These are phyloP conservation scores for Podabrus alpinus DNA, from an alignment of 2,888 invertebrate species.

Conservation along the genomic window DNA sequence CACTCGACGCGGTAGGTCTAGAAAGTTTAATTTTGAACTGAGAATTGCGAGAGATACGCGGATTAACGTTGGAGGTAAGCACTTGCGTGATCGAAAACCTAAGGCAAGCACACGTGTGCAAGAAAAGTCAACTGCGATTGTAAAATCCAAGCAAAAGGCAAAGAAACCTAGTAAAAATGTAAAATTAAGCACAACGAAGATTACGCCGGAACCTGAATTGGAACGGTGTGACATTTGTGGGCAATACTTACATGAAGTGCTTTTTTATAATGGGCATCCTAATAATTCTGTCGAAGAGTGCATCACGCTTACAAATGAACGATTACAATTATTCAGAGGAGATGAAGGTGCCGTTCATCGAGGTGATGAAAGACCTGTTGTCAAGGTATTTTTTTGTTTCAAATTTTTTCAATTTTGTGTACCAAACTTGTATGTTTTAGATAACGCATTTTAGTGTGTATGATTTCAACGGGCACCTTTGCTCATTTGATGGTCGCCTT, in stretches of 20 bases:
- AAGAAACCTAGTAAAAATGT: background rate
- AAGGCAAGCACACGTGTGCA: background rate
- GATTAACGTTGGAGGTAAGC: background rate
- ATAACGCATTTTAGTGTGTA: constrained; percentile 71
- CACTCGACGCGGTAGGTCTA: background rate
- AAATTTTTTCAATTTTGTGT: background rate
- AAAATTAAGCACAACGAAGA: background rate
- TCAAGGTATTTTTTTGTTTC: constrained; percentile 59
- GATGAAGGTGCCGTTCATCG: constrained; percentile 59
- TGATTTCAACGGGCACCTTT: constrained; percentile 78
- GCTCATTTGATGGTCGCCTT: constrained; percentile 77
- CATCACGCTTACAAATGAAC: constrained; percentile 74
- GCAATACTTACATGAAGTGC: constrained; percentile 44
- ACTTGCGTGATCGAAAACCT: background rate
- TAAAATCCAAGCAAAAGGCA: background rate
- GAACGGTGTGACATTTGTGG: constrained; percentile 47
- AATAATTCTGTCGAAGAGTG: constrained; percentile 77
- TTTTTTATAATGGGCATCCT: constrained; percentile 74
- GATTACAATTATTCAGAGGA: constrained; percentile 72
- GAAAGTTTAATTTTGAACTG: background rate
- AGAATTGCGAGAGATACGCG: background rate
- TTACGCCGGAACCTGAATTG: background rate
- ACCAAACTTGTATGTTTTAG: constrained; percentile 44
- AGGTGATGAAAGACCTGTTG: constrained; percentile 63
- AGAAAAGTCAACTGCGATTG: background rate